Evolutionary conservation across 2,113 vertebrate genomes (phyloP).

Genomic region (Coryphaenoides rupestris): DNA sequence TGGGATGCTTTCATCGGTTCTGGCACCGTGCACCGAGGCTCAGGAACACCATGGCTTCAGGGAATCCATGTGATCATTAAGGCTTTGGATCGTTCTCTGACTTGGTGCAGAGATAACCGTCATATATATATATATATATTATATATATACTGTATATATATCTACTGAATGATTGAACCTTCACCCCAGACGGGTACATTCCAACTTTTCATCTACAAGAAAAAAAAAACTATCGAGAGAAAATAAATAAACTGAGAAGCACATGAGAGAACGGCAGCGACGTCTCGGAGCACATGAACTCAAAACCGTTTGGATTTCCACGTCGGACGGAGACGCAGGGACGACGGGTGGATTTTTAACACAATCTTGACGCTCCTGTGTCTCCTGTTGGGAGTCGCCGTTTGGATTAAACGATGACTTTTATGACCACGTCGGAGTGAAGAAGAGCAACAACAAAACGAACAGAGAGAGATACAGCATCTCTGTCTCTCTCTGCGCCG

Average conservation of each 20-base stretch:
- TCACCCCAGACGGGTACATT: slow-evolving; percentile 22
- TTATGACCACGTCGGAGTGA: slow-evolving; percentile 24
- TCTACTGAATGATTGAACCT: slow-evolving; percentile 5
- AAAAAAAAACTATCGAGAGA: background rate
- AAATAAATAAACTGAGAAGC: too few species aligned
- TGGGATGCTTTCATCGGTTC: slow-evolving; percentile 4
- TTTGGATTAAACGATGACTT: slow-evolving; percentile 40
- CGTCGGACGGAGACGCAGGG: slow-evolving; percentile 30
- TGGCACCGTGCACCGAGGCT: slow-evolving; percentile 7
- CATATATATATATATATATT: too few species aligned
- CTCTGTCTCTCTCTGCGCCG: background rate
- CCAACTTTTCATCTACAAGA: background rate
- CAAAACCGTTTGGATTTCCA: background rate
- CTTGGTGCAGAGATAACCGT: too few species aligned
- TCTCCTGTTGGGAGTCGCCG: background rate
- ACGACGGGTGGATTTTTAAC: slow-evolving; percentile 3
- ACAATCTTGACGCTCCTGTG: background rate
- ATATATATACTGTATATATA: too few species aligned
- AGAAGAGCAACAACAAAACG: slow-evolving; percentile 2
- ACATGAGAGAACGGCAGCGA: slow-evolving; percentile 1
- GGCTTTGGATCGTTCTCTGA: too few species aligned
- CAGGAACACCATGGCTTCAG: background rate
- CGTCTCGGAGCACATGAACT: slow-evolving; percentile 23
- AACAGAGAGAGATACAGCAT: slow-evolving; percentile 1
- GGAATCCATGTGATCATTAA: background rate